Evolutionary conservation across 2,113 vertebrate species (phyloP), one percentile per base, ranked within the genome.

Genomic region (Callipepla californica): DNA sequence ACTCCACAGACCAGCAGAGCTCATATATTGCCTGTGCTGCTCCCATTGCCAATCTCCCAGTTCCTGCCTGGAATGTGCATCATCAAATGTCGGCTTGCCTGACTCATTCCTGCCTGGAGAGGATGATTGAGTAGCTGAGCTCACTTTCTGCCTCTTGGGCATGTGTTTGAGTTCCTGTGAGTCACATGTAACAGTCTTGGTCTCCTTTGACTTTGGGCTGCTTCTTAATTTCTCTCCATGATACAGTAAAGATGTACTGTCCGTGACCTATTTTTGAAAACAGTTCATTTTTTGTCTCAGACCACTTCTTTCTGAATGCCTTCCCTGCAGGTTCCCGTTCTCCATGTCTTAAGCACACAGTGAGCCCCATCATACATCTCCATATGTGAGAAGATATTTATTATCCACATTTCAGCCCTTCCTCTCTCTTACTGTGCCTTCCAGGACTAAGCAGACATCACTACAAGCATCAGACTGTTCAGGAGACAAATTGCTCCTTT

Each of bases 101-200:
- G 93, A 94, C 76, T 94, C 95, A 94, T 25, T 83, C 48, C 79
- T 87, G 87, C 94, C 87, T 91, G 87, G 85, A 83, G 85, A 91
- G 72, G 25, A 36, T 45, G 87, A 80, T 26, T 90, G 57, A 57
- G 77, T 40, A 65, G 70, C 91, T 36, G 61, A 88, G 68, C 76
- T 90, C 63, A 11, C 61, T 94, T 91, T 96, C 85, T 80, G 47
- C 82, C 81, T 89, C 89, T 91, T 0, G 0, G 87, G 81, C 42
- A 79, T 70, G 55, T 57, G 67, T 25, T 3, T 28, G 55, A 88
- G 82, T 70, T 94, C 87, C 93, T 87, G 76, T 96, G 95, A 96
- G 82, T 96, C 94, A 92, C 82, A 18, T 53, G 4, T 42, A 61
- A 58, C 44, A 15, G 11, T 23, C 85, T 51, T 0, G 0, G 34